Percentiles rank a stretch among this genome's conserved stretches.
Evolutionary conservation across 2,888 invertebrate genomes (phyloP).

Genomic region (Artemia sp.): DNA sequence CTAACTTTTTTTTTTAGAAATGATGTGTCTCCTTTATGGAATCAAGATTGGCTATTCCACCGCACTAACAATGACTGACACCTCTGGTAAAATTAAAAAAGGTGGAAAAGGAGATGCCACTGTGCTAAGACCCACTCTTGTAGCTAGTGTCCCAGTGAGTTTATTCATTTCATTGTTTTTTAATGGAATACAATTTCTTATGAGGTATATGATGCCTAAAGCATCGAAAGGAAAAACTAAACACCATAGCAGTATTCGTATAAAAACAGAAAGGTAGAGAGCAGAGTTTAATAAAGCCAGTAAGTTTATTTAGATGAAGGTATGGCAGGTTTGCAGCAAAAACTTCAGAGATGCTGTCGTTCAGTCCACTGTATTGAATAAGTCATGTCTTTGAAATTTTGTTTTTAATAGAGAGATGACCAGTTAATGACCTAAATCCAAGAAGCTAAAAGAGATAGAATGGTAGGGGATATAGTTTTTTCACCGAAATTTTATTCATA

Average conservation of each 20-base stretch:
- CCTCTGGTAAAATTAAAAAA: conserved; percentile 84
- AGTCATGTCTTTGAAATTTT: too few relatives aligned
- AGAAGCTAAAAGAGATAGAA: too few relatives aligned
- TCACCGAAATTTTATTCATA: too few relatives aligned
- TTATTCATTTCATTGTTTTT: neutral
- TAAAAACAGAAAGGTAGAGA: too few relatives aligned
- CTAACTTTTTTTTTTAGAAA: conserved; percentile 32
- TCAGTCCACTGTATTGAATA: too few relatives aligned
- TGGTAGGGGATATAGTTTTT: too few relatives aligned
- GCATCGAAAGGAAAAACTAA: neutral
- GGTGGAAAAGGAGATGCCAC: conserved; percentile 88
- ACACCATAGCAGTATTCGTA: neutral
- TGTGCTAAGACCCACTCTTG: conserved; percentile 73
- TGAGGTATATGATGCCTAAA: neutral
- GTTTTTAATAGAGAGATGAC: too few relatives aligned
- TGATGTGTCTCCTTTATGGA: conserved; percentile 62
- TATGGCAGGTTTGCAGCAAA: too few relatives aligned
- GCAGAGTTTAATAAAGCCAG: too few relatives aligned
- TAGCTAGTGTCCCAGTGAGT: conserved; percentile 86
- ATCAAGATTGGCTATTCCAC: conserved; percentile 92
- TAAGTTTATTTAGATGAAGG: too few relatives aligned
- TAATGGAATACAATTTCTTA: conserved; percentile 13
- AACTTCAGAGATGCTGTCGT: too few relatives aligned
- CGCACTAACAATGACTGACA: conserved; percentile 75
- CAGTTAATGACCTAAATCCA: too few relatives aligned